Base-by-base conservation (phyloP, 2,888 invertebrate species). In the Germaria angustata region DNA sequence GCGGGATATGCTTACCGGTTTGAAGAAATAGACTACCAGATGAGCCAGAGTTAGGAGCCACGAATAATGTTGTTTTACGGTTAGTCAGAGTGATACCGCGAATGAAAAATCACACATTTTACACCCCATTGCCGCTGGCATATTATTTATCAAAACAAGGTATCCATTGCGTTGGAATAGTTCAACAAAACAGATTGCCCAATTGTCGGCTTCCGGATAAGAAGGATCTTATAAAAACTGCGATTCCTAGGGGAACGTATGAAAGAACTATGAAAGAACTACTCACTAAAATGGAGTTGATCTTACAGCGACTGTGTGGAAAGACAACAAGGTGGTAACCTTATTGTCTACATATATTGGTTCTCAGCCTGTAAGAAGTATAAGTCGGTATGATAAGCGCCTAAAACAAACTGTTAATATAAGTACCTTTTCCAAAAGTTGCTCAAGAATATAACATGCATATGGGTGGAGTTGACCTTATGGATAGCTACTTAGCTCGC, bases 261-360 rank as follows among this genome's bases (percentile, higher is more conserved):
- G 61, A 61, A 61, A n/a, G n/a, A n/a, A n/a, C n/a, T n/a, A n/a
- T n/a, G 57, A 61, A 61, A 61, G 59, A 61, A 61, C 41, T 61
- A 11, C 59, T 61, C 59, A 61, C 41, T 41, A 61, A n/a, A 41
- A 61, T 41, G 41, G 59, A 2, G 59, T 41, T 61, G 59, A 41
- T 41, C 41, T 61, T 61, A 41, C 59, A 63, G 46, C 63, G 17
- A 46, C 61, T 9, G 63, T 63, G 32, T 46, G 49, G 65, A 49
- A 65, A 34, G 32, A 65, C 46, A 49, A 65, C 46, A 65, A 65
- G 11, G 65, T 65, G 2, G 49, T 65, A 7, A 46, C 61, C 9
- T 63, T 63, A 11, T 34, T 65, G n/a, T 65, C 49, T 11, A 46
- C 46, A 17, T 65, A 65, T 65, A 65, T 65, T 65, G 65, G 65